Conservation (phyloP, 2,888 invertebrate species). For the Eremobia ochroleuca region DNA sequence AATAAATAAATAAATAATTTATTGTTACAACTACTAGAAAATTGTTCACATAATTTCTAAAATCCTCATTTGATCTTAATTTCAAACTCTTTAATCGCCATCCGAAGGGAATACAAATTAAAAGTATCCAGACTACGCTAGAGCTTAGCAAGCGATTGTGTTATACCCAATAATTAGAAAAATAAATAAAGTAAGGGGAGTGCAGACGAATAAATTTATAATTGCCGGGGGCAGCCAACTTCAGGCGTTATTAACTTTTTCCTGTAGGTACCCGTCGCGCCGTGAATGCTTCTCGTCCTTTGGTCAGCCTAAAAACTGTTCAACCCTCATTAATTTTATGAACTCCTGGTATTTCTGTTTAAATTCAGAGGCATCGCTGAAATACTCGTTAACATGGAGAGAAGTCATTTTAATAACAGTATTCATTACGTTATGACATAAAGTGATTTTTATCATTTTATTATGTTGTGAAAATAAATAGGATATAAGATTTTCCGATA, state of each 20-base stretch:
- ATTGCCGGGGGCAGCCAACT: slow-evolving; percentile 71
- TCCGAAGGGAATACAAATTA: slow-evolving; percentile 44
- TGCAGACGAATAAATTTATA: slow-evolving; percentile 72
- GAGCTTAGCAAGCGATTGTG: slow-evolving; percentile 59
- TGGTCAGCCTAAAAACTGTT: slow-evolving; percentile 71
- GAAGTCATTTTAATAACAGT: slow-evolving; percentile 11
- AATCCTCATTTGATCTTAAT: slow-evolving; percentile 12
- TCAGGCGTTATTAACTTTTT: slow-evolving; percentile 79
- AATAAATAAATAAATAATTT: too few species aligned
- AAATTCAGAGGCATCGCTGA: slow-evolving; percentile 14
- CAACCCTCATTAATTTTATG: slow-evolving; percentile 72
- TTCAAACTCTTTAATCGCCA: slow-evolving; percentile 9
- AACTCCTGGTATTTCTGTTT: slow-evolving; percentile 59
- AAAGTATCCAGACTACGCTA: slow-evolving; percentile 58
- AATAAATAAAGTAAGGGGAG: slow-evolving; percentile 65
- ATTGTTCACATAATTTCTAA: not conserved
- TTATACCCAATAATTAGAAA: slow-evolving; percentile 66
- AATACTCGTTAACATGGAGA: slow-evolving; percentile 16
- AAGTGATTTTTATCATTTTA: not conserved
- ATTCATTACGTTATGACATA: not conserved
- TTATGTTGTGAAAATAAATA: too few species aligned
- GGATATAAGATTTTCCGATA: too few species aligned
- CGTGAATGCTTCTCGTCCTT: slow-evolving; percentile 61
- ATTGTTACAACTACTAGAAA: not conserved
- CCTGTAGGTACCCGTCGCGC: slow-evolving; percentile 61